Evolutionary conservation across 1,140 invertebrate species (phyloP).

Genomic region (Dryas iulia): DNA sequence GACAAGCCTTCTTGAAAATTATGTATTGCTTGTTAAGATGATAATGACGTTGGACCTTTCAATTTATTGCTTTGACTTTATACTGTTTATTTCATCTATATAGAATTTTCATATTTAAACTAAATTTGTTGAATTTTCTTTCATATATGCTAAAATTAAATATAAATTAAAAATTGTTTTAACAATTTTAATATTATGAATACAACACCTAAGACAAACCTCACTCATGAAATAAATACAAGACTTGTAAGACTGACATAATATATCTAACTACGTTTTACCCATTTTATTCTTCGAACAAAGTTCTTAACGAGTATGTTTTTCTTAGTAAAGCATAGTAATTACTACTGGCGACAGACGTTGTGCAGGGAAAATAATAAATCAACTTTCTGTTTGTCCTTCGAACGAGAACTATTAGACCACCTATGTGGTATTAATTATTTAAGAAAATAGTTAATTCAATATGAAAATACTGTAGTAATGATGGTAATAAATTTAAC

Average conservation of each 20-base stretch:
- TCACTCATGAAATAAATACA: too few relatives aligned
- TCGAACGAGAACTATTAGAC: neutral
- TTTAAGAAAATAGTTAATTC: neutral
- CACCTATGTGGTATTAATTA: neutral
- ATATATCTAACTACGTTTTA: too few relatives aligned
- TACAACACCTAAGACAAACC: too few relatives aligned
- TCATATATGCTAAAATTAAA: too few relatives aligned
- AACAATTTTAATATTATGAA: too few relatives aligned
- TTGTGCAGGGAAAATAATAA: neutral
- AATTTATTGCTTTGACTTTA: neutral
- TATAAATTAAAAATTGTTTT: too few relatives aligned
- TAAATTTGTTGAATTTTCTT: too few relatives aligned
- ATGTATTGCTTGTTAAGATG: neutral
- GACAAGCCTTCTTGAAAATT: constrained; percentile 17
- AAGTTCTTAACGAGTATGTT: neutral
- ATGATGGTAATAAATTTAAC: too few relatives aligned
- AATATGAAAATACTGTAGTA: too few relatives aligned
- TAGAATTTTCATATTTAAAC: too few relatives aligned
- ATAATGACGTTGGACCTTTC: neutral
- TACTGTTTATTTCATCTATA: neutral
- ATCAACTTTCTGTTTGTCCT: neutral
- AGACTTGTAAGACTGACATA: too few relatives aligned
- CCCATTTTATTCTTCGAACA: neutral
- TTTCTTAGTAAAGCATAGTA: neutral
- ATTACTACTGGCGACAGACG: neutral